phyloP scores from a whole-genome alignment of 2,888 invertebrate genomes.

The Zygogramma bicolorata region DNA sequence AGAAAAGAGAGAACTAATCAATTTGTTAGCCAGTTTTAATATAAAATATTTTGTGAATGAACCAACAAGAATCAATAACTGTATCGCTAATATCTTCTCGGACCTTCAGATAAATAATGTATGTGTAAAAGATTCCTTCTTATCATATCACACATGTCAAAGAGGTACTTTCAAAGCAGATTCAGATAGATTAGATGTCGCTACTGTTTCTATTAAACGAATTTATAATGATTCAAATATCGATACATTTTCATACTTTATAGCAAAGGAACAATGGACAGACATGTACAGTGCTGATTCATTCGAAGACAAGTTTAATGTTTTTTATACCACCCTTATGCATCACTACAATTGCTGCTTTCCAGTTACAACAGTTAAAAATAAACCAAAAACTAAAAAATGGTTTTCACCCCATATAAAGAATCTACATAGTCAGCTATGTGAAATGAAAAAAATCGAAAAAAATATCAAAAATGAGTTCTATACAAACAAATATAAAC shows the following conservation, averaged over 20 bases:
- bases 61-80: slow-evolving; percentile 14
- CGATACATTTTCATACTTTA: background rate
- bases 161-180: slow-evolving; percentile 4
- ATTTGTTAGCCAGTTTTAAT: background rate
- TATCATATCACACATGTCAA: slow-evolving; percentile 10
- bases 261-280: background rate
- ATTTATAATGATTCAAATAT: slow-evolving; percentile 15
- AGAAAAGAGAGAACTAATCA: background rate
- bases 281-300: background rate
- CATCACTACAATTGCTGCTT: slow-evolving; percentile 6
- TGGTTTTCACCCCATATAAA: too few relatives aligned
- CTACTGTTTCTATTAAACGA: background rate
- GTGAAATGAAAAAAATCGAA: too few relatives aligned
- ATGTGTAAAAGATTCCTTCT: slow-evolving; percentile 8
- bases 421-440: too few relatives aligned
- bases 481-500: too few relatives aligned
- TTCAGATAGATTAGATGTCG: background rate
- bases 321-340: background rate
- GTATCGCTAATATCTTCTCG: slow-evolving; percentile 6
- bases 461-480: too few relatives aligned
- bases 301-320: slow-evolving; percentile 9
- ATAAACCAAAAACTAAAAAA: too few relatives aligned
- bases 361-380: background rate
- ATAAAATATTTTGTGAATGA: slow-evolving; percentile 8
- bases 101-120: background rate